These are phyloP conservation scores for Drosophila nasuta DNA, from an alignment of 1,140 invertebrate genomes.

Conservation along the genomic window DNA sequence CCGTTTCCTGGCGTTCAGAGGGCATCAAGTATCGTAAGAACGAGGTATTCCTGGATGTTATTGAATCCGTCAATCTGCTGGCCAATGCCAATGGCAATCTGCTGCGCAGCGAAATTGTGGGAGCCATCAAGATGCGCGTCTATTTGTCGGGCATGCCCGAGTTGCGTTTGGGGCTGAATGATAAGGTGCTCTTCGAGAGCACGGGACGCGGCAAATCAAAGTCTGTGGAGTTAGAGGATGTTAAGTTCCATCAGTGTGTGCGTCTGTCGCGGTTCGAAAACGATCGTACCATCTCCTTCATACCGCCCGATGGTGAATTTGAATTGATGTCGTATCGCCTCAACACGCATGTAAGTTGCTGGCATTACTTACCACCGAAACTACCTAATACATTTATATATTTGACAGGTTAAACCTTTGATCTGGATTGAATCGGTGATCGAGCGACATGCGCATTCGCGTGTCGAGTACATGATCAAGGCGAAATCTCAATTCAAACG, in stretches of 20 bases:
- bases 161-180: conserved; percentile 98
- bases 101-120: conserved; percentile 98
- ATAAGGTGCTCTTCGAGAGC: conserved; percentile 99
- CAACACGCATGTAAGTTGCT: conserved; percentile 94
- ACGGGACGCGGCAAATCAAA: conserved; percentile 99
- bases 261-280: conserved; percentile 99
- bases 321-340: conserved; percentile 99
- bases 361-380: conserved; percentile 46
- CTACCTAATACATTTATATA: not conserved
- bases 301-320: conserved; percentile 99
- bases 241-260: conserved; percentile 99
- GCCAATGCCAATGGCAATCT: conserved; percentile 99
- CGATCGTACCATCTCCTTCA: conserved; percentile 99
- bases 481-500: conserved; percentile 99
- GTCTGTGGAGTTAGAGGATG: conserved; percentile 99
- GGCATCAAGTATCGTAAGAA: conserved; percentile 99
- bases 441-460: conserved; percentile 98
- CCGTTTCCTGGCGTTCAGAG: conserved; percentile 99
- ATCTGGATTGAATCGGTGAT: conserved; percentile 99
- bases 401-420: conserved; percentile 93
- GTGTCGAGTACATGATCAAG: conserved; percentile 99
- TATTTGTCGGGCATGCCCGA: conserved; percentile 99
- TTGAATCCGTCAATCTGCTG: conserved; percentile 99
- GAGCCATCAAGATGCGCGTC: conserved; percentile 99
- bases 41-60: conserved; percentile 99